A percentile compares a stretch with the other conserved stretches of the same genome.
These are phyloP conservation scores for Ennomos quercinarius DNA, from an alignment of 2,888 invertebrate genomes.

Conservation along the genomic window DNA sequence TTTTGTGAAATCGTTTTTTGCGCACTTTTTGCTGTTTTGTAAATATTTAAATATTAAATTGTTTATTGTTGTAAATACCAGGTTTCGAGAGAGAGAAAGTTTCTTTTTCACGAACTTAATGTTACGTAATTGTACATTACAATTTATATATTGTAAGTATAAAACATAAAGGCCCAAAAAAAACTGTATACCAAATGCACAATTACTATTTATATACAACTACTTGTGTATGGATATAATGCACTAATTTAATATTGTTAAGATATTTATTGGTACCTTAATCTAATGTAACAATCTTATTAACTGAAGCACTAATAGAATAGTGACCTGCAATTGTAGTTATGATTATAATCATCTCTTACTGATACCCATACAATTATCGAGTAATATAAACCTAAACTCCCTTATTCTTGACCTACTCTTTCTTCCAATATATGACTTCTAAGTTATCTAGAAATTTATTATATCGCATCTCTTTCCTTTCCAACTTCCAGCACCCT, in stretches of 20 bases:
- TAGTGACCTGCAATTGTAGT: slow-evolving; percentile 63
- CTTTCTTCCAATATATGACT: slow-evolving; percentile 21
- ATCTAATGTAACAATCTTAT: slow-evolving; percentile 46
- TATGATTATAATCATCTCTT: slow-evolving; percentile 32
- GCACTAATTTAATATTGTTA: slow-evolving; percentile 55
- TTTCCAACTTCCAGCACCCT: slow-evolving; percentile 24
- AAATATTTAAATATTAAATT: slow-evolving; percentile 64
- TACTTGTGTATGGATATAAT: slow-evolving; percentile 61
- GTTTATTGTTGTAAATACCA: slow-evolving; percentile 63
- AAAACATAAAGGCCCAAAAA: slow-evolving; percentile 79
- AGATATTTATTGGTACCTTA: slow-evolving; percentile 56
- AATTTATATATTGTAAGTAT: slow-evolving; percentile 61
- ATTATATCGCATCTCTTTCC: background rate
- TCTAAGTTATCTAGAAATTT: slow-evolving; percentile 3
- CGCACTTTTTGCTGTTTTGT: slow-evolving; percentile 83
- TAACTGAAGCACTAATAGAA: slow-evolving; percentile 71
- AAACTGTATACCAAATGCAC: slow-evolving; percentile 80
- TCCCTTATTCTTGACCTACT: slow-evolving; percentile 17
- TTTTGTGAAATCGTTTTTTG: slow-evolving; percentile 84
- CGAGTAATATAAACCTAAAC: slow-evolving; percentile 12
- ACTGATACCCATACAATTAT: slow-evolving; percentile 25
- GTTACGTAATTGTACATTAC: slow-evolving; percentile 42
- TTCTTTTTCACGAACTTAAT: slow-evolving; percentile 50
- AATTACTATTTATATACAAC: slow-evolving; percentile 74
- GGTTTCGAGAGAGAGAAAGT: slow-evolving; percentile 65